Base-by-base conservation (phyloP, 2,797 vertebrate species). In the Tympanoctomys barrerae region DNA sequence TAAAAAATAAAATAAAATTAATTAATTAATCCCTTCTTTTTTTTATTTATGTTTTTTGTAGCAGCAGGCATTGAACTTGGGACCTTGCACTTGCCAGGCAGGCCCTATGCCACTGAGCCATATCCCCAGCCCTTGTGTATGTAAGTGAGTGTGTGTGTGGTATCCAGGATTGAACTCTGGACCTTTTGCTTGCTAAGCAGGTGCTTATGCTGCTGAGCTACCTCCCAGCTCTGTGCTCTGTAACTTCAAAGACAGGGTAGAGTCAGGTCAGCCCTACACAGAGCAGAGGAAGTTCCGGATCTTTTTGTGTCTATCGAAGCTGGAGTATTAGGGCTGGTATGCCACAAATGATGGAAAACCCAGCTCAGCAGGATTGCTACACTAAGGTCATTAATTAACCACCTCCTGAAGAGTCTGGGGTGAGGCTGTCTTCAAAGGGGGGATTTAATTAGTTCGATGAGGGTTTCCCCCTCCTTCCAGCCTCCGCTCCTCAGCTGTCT, bases 271-370 rank as follows among this genome's bases (percentile, higher is more conserved):
- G 13, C 66, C n/a, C 26, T 49, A 21, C n/a, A 42, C 54, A 31
- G 26, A 92, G 57, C 1, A 68, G 88, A 90, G 66, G 78, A 95
- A 28, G 28, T 82, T 93, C 83, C 89, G 49, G 80, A 52, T 54
- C 70, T 94, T 95, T 89, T 57, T 64, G n/a, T 78, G 33, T 86
- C 42, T 36, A 42, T 31, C 87, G 61, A 87, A 92, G 33, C 83
- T 90, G 84, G 61, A 70, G 66, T 83, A 86, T 83, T n/a, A 57
- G 49, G 62, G 36, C 7, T 59, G 42, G 81, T 28, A 36, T 3
- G 80, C 54, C 39, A 13, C 24, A 46, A 75, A 75, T 75, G 42
- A 84, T 0, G 1, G 88, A 82, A 79, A 78, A 64, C 36, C 19
- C 57, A 26, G 4, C 64, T 87, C 84, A 87, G 81, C 95, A 61